Base-by-base conservation (phyloP, 2,888 invertebrate genomes). In the Anaspis maculata region DNA sequence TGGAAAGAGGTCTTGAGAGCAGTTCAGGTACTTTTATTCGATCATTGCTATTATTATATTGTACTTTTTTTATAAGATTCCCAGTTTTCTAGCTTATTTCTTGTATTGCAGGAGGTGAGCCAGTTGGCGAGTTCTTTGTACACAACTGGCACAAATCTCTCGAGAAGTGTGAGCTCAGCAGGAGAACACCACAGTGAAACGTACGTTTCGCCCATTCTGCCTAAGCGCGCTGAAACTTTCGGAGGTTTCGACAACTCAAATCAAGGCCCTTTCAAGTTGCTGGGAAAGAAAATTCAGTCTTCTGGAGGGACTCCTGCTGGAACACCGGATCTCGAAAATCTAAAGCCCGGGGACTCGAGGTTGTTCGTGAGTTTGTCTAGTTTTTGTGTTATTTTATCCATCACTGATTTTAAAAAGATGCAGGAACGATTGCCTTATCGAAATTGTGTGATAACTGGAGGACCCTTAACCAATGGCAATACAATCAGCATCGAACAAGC, bases 211-310 rank as follows among this genome's bases (percentile, higher is more conserved):
- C 86, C 90, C 10, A 83, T 85, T 21, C 66, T 95, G 41, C 94
- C 95, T 11, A 83, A 91, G 51, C 74, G 95, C 15, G 95, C 95
- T 0, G 95, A 95, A 68, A 95, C 95, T 3, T 96, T 95, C 67
- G 92, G 92, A 1, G 95, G 95, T 5, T 95, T 95, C 58, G 95
- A 95, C 67, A 74, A 74, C 51, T 53, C 58, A 3, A 58, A 54
- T 42, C 62, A 58, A 32, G 56, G 50, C 10, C 58, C 60, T 9
- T 46, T 61, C 14, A 63, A 63, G 41, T 37, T 62, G 25, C 37
- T 61, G 15, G 61, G 61, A 10, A 64, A 59, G 39, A 66, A 64
- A 43, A 42, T 60, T 19, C 55, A 60, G 31, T 55, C 59, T 9
- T 59, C 64, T 1, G 49, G 54, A 29, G 59, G 58, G 9, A 61